Percentiles rank a stretch among this genome's conserved stretches.
Evolutionary conservation across 2,888 invertebrate species (phyloP).

Genomic region (Lomographa bimaculata): DNA sequence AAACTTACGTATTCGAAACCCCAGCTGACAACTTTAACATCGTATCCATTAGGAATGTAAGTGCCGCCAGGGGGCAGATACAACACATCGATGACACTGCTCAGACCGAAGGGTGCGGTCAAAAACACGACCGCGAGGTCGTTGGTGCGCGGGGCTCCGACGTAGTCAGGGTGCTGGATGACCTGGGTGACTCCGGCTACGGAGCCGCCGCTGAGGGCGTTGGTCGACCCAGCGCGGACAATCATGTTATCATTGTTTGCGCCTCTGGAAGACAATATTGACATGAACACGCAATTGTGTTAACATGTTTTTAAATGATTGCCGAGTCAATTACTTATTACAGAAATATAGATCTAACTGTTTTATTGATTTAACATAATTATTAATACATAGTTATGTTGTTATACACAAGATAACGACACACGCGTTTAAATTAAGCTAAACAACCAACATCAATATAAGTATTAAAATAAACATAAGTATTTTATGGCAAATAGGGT

Average conservation of each 20-base stretch:
- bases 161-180: constrained; percentile 48
- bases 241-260: constrained; percentile 40
- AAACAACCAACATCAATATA: no score
- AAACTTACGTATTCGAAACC: constrained; percentile 57
- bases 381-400: no score
- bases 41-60: constrained; percentile 44
- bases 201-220: constrained; percentile 51
- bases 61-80: constrained; percentile 48
- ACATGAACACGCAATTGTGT: no score
- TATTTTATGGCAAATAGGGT: no score
- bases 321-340: no score
- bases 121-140: constrained; percentile 51
- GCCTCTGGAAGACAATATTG: no score
- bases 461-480: no score
- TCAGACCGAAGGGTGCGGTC: constrained; percentile 38
- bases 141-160: constrained; percentile 38
- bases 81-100: constrained; percentile 38
- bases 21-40: constrained; percentile 55
- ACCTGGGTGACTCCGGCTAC: constrained; percentile 34
- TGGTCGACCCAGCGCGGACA: constrained; percentile 57
- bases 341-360: no score
- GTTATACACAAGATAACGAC: no score
- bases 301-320: no score
- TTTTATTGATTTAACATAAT: no score
- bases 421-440: no score